Base-by-base conservation (phyloP, 2,113 vertebrate species). In the Apistogramma diplotaenia region DNA sequence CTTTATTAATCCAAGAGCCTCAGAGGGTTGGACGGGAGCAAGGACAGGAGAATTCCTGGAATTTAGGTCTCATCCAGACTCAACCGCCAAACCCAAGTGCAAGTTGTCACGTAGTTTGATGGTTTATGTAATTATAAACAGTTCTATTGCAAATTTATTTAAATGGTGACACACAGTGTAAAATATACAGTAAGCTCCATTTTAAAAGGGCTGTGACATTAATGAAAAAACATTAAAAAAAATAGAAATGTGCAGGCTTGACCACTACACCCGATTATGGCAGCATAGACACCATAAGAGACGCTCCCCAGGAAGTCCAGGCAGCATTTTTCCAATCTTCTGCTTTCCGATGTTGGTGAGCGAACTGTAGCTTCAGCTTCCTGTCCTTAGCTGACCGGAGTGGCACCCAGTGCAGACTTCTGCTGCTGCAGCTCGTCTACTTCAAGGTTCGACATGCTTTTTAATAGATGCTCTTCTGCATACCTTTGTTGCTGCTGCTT, bases 1-100 rank as follows among this genome's bases (percentile, higher is more conserved):
- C 72, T 93, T 92, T 93, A 91, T 90, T 93, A 92, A 94, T 93
- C 93, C 92, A 57, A 74, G 56, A 55, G 81, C 82, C 72, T 70
- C 59, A 11, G 80, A 74, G 56, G 40, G 55, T 58, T 51, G 76
- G 51, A 11, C 56, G 18, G 31, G 10, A 67, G 73, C 54, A 71
- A 71, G 65, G 90, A 46, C 76, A 0, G 18, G 79, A 82, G 90
- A 91, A 94, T 94, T 83, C 11, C 87, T 90, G 93, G 85, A 92
- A 93, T 94, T 90, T 62, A 27, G 29, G 18, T n/a, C 51, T 8
- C 21, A 40, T 73, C 12, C 61, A 65, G 65, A 51, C 15, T 4
- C 18, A 13, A 6, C 54, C 18, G n/a, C 19, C 71, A 79, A 83
- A 82, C 19, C 40, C 46, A 51, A n/a, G 23, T 43, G 31, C 33